Percentiles rank a stretch among this genome's conserved stretches.
These are phyloP conservation scores for Colistium nudipinnis DNA, from an alignment of 2,113 vertebrate species.

Conservation along the genomic window DNA sequence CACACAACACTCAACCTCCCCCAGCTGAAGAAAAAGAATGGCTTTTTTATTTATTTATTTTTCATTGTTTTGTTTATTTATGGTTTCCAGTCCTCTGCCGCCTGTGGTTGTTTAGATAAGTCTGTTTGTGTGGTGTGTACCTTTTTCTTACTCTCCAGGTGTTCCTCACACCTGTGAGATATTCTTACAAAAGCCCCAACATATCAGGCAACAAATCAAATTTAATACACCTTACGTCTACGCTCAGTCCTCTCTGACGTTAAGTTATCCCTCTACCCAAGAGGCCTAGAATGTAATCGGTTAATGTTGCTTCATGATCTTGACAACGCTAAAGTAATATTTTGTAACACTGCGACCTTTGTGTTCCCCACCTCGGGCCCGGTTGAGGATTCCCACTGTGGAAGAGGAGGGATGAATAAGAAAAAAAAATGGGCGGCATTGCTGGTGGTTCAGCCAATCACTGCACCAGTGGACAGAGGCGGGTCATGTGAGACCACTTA, in stretches of 20 bases:
- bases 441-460: constrained; percentile 35
- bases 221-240: not conserved
- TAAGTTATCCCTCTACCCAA: no score
- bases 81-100: not conserved
- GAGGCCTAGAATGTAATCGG: not conserved
- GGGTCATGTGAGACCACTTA: constrained; percentile 59
- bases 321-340: no score
- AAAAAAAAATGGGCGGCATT: not conserved
- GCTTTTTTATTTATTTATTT: not conserved
- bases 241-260: no score
- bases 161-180: no score
- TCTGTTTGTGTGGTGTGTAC: not conserved
- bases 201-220: not conserved
- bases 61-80: not conserved
- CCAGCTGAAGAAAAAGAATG: constrained; percentile 26
- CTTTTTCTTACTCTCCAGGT: not conserved
- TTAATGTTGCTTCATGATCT: not conserved
- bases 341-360: not conserved
- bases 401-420: not conserved
- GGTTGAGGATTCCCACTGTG: not conserved
- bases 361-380: not conserved
- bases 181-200: not conserved
- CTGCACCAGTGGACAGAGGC: constrained; percentile 26
- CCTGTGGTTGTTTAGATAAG: not conserved
- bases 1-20: constrained; percentile 20